phyloP scores from a whole-genome alignment of 30 jellyfish, hydroid and myxozoan genomes.

The Hydractinia symbiolongicarpus region DNA sequence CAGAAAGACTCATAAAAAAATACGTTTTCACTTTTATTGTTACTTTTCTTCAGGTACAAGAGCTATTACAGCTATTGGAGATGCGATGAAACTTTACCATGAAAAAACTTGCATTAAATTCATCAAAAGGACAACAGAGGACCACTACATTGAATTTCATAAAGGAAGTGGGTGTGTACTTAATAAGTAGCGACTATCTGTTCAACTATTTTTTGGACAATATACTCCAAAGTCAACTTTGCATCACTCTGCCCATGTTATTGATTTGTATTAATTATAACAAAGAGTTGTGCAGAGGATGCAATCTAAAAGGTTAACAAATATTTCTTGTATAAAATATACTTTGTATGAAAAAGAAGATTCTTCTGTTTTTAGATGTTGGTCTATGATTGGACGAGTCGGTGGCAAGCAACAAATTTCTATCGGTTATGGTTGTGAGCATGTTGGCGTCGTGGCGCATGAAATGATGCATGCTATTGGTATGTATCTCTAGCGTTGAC shows the following conservation, averaged over 20 bases:
- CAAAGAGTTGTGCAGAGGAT: too few species aligned
- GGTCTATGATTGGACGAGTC: conserved; percentile 73
- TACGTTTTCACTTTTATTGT: not conserved
- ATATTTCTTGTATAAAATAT: not conserved
- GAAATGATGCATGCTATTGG: conserved; percentile 75
- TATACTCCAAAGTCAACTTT: too few species aligned
- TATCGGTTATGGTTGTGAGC: conserved; percentile 61
- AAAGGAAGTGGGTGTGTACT: conserved; percentile 65
- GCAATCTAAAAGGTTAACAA: too few species aligned
- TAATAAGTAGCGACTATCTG: too few species aligned
- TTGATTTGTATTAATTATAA: not conserved
- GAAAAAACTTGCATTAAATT: conserved; percentile 54
- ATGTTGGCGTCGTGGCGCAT: conserved; percentile 52
- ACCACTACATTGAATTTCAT: conserved; percentile 41
- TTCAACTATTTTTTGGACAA: too few species aligned
- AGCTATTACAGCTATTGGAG: conserved; percentile 29
- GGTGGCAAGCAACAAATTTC: conserved; percentile 73
- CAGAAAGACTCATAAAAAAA: not conserved
- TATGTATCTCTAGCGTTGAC: not conserved
- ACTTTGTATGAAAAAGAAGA: not conserved
- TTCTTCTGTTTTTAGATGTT: conserved; percentile 36
- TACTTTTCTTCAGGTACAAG: conserved; percentile 25
- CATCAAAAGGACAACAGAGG: conserved; percentile 42
- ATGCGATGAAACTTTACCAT: conserved; percentile 40
- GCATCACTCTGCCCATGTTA: too few species aligned